These are phyloP conservation scores for Lates japonicus DNA, from an alignment of 2,797 vertebrate genomes.

Conservation along the genomic window DNA sequence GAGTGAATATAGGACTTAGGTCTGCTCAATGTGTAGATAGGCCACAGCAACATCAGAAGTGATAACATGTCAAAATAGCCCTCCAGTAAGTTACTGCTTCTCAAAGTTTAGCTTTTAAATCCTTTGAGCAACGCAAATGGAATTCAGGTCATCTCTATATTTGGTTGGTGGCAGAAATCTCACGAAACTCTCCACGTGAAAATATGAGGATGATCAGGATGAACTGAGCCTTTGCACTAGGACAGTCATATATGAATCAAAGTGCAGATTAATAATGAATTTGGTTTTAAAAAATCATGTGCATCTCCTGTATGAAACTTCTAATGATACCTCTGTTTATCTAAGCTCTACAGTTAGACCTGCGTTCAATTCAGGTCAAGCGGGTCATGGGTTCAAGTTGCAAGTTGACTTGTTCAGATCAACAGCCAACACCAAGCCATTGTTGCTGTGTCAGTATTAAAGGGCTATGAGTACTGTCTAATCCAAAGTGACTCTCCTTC, in stretches of 20 bases:
- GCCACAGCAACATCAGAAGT: background rate
- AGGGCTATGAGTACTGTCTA: slow-evolving; percentile 14
- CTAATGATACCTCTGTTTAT: background rate
- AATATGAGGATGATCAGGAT: background rate
- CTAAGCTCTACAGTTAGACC: background rate
- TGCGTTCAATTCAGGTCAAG: background rate
- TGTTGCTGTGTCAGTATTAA: slow-evolving; percentile 3
- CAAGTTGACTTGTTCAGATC: slow-evolving; percentile 14
- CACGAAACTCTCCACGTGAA: background rate
- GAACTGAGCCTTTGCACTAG: background rate
- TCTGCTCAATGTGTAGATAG: background rate
- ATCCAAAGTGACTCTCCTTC: slow-evolving; percentile 38
- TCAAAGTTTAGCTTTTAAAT: slow-evolving; percentile 9
- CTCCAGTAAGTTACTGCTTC: background rate
- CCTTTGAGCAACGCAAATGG: background rate
- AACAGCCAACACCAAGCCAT: background rate
- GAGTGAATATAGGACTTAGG: background rate
- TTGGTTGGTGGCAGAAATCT: slow-evolving; percentile 11
- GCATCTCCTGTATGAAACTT: background rate
- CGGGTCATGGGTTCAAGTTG: slow-evolving; percentile 3
- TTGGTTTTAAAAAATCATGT: background rate
- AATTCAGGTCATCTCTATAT: background rate
- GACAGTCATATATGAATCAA: background rate
- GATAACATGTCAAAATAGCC: slow-evolving; percentile 1
- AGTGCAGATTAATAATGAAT: slow-evolving; percentile 5